phyloP scores from a whole-genome alignment of 2,113 vertebrate species.

The Stomatorhinus ivindoensis region DNA sequence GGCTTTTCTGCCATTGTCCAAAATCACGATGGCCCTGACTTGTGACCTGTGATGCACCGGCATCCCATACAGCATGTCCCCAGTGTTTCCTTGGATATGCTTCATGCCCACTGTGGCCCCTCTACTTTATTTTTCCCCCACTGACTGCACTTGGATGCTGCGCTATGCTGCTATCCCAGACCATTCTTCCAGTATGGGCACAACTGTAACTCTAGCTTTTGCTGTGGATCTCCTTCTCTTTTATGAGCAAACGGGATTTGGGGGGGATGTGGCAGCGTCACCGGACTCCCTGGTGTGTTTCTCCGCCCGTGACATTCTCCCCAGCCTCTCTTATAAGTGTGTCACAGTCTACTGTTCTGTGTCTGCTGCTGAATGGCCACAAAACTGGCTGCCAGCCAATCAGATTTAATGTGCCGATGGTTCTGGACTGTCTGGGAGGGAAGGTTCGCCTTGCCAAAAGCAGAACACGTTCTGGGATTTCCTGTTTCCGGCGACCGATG shows the following conservation, averaged over 20 bases:
- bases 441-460: background rate
- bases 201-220: background rate
- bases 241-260: background rate
- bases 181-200: background rate
- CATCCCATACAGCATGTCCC: background rate
- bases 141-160: background rate
- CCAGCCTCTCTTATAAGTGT: background rate
- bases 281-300: background rate
- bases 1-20: background rate
- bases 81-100: background rate
- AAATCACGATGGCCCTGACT: background rate
- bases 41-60: background rate
- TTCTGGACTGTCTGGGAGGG: background rate
- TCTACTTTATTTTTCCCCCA: background rate
- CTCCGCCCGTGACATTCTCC: background rate
- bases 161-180: background rate
- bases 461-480: background rate
- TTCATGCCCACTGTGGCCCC: background rate
- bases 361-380: background rate
- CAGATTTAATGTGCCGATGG: background rate
- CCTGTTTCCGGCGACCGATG: background rate
- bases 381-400: background rate
- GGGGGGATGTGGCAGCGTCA: background rate
- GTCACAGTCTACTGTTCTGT: background rate
- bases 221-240: background rate